Percentiles rank a stretch among this genome's conserved stretches.
phyloP scores from a whole-genome alignment of 2,797 vertebrate species.

The Sebastiscus albofasciatus region DNA sequence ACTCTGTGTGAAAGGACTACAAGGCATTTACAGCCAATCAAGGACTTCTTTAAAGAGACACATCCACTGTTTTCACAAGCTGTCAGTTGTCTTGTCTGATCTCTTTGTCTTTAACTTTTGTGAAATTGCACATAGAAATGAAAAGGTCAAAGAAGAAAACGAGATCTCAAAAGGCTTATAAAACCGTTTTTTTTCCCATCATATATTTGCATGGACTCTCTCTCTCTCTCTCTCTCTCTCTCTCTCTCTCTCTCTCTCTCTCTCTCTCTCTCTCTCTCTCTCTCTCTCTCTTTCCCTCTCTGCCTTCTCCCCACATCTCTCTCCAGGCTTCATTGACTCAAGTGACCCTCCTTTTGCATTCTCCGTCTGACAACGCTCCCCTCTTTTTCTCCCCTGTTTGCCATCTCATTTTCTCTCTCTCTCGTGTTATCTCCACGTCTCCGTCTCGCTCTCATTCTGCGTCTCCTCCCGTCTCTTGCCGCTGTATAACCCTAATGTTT shows the following conservation, averaged over 20 bases:
- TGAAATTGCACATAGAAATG: not conserved
- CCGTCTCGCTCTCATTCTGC: not conserved
- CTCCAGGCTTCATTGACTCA: not conserved
- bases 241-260: not conserved
- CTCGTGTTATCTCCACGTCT: not conserved
- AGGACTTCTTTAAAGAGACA: not conserved
- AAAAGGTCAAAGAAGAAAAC: constrained; percentile 20
- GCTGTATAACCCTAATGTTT: constrained; percentile 32
- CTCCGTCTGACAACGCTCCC: not conserved
- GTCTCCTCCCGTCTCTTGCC: constrained; percentile 26
- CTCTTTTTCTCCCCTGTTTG: not conserved
- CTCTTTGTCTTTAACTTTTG: not conserved
- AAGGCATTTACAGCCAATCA: not conserved
- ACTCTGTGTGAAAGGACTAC: not conserved
- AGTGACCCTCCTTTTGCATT: not conserved
- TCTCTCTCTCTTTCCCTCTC: not conserved
- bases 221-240: not conserved
- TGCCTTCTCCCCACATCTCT: not conserved
- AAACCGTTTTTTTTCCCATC: not conserved
- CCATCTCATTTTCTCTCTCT: not conserved
- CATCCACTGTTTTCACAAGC: not conserved
- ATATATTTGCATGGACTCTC: not conserved
- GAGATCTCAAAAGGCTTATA: not conserved
- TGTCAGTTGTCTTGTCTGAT: not conserved
- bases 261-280: not conserved